Evolutionary conservation across 2,888 invertebrate genomes (phyloP).

Genomic region (Pogonocherus hispidulus): DNA sequence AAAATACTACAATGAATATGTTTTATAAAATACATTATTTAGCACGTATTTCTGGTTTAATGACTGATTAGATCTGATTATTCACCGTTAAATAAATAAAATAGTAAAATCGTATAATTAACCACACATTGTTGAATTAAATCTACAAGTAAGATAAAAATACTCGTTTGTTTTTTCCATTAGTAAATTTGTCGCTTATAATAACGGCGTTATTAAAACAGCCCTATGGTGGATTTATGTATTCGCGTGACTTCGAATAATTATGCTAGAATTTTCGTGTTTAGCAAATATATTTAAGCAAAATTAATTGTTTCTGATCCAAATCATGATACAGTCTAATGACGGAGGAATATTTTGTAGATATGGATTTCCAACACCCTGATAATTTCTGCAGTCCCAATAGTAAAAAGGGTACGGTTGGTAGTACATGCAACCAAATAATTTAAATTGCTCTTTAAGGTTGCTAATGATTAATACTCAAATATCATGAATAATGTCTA

Average conservation of each 20-base stretch:
- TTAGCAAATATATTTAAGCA: slow-evolving; percentile 46
- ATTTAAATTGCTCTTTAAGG: slow-evolving; percentile 1
- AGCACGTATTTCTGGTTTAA: background rate
- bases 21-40: too few species aligned
- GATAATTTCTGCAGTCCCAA: slow-evolving; percentile 24
- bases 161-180: slow-evolving; percentile 11
- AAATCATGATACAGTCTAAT: slow-evolving; percentile 38
- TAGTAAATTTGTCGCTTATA: slow-evolving; percentile 24
- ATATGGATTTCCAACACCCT: slow-evolving; percentile 22
- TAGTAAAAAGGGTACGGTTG: background rate
- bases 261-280: slow-evolving; percentile 46
- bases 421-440: slow-evolving; percentile 1
- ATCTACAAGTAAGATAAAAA: slow-evolving; percentile 24
- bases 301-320: slow-evolving; percentile 46
- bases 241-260: slow-evolving; percentile 42
- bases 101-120: background rate
- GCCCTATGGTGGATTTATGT: slow-evolving; percentile 21
- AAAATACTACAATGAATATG: too few species aligned
- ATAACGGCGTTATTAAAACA: slow-evolving; percentile 26
- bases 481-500: background rate
- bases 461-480: background rate
- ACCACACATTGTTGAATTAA: slow-evolving; percentile 1
- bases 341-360: slow-evolving; percentile 20
- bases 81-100: background rate
- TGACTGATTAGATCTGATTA: background rate